Conservation (phyloP, 2,113 vertebrate species). For the Pseudopipra pipra region DNA sequence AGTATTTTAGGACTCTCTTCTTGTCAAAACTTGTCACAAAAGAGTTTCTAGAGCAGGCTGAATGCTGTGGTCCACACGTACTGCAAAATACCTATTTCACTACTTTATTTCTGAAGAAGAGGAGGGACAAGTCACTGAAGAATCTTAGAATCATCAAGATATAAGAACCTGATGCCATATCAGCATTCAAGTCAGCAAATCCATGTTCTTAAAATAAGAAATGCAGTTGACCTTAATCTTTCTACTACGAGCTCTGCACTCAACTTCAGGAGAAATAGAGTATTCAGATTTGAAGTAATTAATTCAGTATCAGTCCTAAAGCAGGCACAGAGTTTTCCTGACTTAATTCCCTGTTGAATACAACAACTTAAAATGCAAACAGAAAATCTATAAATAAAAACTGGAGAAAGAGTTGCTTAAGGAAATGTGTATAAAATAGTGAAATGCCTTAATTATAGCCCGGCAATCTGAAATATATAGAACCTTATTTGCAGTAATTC, state of each 20-base stretch:
- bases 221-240: conserved; percentile 75
- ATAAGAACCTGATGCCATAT: neutral
- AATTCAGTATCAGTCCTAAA: conserved; percentile 58
- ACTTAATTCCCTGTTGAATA: conserved; percentile 55
- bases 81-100: neutral
- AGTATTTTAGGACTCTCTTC: neutral
- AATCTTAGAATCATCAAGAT: neutral
- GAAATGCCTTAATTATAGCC: conserved; percentile 63
- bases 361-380: conserved; percentile 61
- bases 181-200: conserved; percentile 19
- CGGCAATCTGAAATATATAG: conserved; percentile 31
- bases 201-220: neutral
- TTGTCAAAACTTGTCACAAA: neutral
- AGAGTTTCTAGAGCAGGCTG: neutral
- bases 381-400: conserved; percentile 65
- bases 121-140: neutral
- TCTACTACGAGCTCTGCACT: conserved; percentile 7
- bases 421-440: conserved; percentile 55
- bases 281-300: conserved; percentile 79
- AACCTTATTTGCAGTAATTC: conserved; percentile 56
- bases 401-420: conserved; percentile 35
- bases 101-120: neutral
- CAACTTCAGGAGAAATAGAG: conserved; percentile 72
- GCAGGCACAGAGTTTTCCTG: conserved; percentile 45
- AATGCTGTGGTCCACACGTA: neutral